Evolutionary conservation across 2,888 invertebrate species (phyloP).

Genomic region (Conus canariensis): DNA sequence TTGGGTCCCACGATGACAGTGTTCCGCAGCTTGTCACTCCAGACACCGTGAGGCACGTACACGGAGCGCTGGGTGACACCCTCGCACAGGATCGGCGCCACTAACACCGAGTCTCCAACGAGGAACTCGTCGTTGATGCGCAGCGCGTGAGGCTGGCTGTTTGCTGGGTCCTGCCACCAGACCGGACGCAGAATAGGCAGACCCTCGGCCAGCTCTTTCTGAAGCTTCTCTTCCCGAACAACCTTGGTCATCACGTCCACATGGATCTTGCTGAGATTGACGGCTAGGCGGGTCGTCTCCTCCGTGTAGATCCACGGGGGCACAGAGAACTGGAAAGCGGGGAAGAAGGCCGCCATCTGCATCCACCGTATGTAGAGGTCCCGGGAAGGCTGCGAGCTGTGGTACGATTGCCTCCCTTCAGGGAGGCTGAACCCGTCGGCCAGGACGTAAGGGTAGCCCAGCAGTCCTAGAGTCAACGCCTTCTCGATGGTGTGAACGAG

Average conservation of each 20-base stretch:
- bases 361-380: constrained; percentile 87
- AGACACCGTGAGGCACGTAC: constrained; percentile 80
- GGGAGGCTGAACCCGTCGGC: constrained; percentile 82
- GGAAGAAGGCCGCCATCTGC: constrained; percentile 91
- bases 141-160: constrained; percentile 54
- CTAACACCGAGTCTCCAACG: constrained; percentile 65
- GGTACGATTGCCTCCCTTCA: not conserved
- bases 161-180: constrained; percentile 68
- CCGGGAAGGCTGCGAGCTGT: constrained; percentile 34
- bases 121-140: constrained; percentile 67
- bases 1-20: constrained; percentile 58
- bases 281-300: constrained; percentile 69
- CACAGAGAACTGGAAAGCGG: constrained; percentile 93
- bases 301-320: constrained; percentile 92
- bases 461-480: constrained; percentile 84
- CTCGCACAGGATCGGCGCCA: constrained; percentile 72
- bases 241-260: constrained; percentile 28
- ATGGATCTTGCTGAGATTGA: constrained; percentile 49
- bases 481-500: constrained; percentile 89
- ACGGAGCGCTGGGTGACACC: constrained; percentile 59
- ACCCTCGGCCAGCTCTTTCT: constrained; percentile 83
- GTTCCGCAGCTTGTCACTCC: constrained; percentile 85
- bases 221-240: constrained; percentile 83
- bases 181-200: constrained; percentile 77
- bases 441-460: constrained; percentile 89